These are phyloP conservation scores for Sacculina carcini DNA, from an alignment of 2,888 invertebrate genomes.

Conservation along the genomic window DNA sequence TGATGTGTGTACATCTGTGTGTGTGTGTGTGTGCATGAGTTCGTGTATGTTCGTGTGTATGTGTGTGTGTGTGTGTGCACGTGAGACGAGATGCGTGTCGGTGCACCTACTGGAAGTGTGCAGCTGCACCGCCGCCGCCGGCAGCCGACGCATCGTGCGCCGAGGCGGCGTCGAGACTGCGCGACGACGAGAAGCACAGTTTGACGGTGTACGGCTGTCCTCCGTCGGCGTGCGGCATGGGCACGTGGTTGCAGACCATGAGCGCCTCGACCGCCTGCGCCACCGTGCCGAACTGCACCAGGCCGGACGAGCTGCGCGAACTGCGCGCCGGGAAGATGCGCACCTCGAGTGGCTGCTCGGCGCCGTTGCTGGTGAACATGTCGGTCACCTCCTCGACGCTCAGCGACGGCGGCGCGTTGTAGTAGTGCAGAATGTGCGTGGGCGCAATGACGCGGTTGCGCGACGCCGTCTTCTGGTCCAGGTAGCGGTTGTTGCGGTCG, in stretches of 20 bases:
- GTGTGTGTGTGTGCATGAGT: too few relatives aligned
- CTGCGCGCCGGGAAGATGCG: conserved; percentile 58
- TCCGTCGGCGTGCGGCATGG: conserved; percentile 80
- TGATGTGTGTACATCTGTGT: too few relatives aligned
- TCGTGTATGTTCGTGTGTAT: too few relatives aligned
- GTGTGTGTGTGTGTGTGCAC: too few relatives aligned
- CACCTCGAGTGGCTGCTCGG: conserved; percentile 51
- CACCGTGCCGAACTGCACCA: conserved; percentile 77
- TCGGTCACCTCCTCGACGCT: conserved; percentile 70
- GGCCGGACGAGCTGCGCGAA: conserved; percentile 46
- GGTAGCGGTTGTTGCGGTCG: conserved; percentile 87
- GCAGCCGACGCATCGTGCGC: too few relatives aligned
- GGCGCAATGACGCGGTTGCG: conserved; percentile 96
- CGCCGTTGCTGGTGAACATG: conserved; percentile 62
- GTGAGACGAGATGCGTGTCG: too few relatives aligned
- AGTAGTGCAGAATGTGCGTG: conserved; percentile 84
- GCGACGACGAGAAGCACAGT: conserved; percentile 74
- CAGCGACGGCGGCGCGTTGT: conserved; percentile 89
- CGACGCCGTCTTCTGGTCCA: conserved; percentile 81
- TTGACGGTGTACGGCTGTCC: conserved; percentile 98
- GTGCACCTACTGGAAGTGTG: too few relatives aligned
- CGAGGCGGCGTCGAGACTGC: too few relatives aligned
- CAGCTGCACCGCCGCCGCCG: too few relatives aligned
- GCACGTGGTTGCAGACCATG: conserved; percentile 86
- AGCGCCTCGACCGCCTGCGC: conserved; percentile 82